Conservation (phyloP, 2,113 vertebrate genomes). For the Athene cunicularia region DNA sequence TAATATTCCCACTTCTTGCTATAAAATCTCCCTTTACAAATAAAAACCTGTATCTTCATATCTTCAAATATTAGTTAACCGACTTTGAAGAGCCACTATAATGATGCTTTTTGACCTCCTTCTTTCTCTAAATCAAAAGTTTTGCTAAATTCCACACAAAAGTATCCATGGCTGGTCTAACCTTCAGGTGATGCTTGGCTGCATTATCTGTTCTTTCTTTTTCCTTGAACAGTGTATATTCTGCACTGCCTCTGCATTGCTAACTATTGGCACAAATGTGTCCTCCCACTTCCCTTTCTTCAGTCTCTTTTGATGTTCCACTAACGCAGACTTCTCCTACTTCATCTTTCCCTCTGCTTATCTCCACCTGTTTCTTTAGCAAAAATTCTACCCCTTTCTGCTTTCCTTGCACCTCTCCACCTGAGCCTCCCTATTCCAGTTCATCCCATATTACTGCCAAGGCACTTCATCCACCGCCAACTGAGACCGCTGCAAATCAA, state of each 20-base stretch:
- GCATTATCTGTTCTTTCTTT: not conserved
- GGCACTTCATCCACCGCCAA: not conserved
- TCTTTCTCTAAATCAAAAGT: not conserved
- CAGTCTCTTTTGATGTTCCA: not conserved
- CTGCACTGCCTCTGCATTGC: not conserved
- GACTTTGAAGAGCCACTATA: not conserved
- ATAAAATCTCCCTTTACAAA: not conserved
- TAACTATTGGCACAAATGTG: not conserved
- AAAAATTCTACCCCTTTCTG: not conserved
- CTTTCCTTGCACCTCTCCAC: not conserved
- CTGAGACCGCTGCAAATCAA: not conserved
- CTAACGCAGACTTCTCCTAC: not conserved
- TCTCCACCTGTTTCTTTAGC: not conserved
- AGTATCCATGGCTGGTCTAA: not conserved
- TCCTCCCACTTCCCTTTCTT: not conserved
- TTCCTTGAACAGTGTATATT: not conserved
- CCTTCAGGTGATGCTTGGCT: not conserved
- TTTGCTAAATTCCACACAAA: not conserved
- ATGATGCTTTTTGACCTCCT: fast-evolving
- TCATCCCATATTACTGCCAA: not conserved
- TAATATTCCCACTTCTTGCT: not conserved
- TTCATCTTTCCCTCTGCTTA: not conserved
- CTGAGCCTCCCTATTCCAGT: not conserved
- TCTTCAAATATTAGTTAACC: not conserved
- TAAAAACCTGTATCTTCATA: not conserved